Evolutionary conservation across 2,797 vertebrate species (phyloP), one percentile per base, ranked within the genome.

Genomic region (Paedocypris micromegethes): DNA sequence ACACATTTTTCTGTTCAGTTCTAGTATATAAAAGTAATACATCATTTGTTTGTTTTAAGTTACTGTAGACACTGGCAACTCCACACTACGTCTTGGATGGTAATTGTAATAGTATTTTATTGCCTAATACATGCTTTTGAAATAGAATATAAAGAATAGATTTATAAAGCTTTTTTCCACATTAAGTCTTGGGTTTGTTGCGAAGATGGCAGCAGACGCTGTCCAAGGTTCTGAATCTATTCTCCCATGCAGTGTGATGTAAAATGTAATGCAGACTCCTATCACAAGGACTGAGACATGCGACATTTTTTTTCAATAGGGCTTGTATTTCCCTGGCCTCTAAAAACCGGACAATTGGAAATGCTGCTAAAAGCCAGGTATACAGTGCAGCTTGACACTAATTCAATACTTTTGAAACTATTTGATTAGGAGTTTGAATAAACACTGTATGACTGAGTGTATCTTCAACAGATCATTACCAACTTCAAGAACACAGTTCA

Each of bases 301-400:
- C 48, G 64, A 64, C 49, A 23, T 44, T 76, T 54, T 65, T 61
- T 47, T 9, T 38, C 47, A 46, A 68, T 87, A 97, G 95, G 82
- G 92, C 94, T 38, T 96, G 93, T 84, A 90, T 98, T 83, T 96
- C 95, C 77, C 83, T 97, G 87, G 92, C 92, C 77, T 85, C 94
- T 73, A 95, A 93, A 90, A 96, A 93, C 70, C 91, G 94, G 65
- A 89, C 93, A 62, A 92, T 98, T 80, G 95, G 95, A 84, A 96
- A 96, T 84, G 94, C 95, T 77, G 95, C 93, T 40, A 98, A 97
- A 82, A 93, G 93, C 84, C 92, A 94, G 88, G 92, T 93, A 86
- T 0, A 40, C 9, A 66, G 9, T 41, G 2, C 6, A 58, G 44
- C 40, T 7, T 51, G 6, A 23, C 23, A 23, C 1, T 1, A 23